Evolutionary conservation across 2,797 vertebrate genomes (phyloP).

Genomic region (Limosa lapponica): DNA sequence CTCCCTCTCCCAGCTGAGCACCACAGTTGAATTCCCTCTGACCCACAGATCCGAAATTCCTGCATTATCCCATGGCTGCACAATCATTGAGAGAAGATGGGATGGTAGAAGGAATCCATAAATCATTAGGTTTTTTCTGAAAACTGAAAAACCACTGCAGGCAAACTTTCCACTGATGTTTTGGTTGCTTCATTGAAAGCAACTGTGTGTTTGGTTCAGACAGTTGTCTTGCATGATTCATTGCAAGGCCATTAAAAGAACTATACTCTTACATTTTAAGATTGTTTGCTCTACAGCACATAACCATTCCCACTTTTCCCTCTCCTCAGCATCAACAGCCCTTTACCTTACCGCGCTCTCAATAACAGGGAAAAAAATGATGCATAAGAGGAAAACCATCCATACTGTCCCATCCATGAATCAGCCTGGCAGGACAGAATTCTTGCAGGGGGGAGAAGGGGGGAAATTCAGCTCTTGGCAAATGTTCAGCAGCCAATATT

Average conservation of each 20-base stretch:
- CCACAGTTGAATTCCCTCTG: neutral
- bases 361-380: neutral
- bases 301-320: neutral
- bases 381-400: neutral
- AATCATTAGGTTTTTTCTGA: neutral
- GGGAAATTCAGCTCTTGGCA: slow-evolving; percentile 14
- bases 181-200: slow-evolving; percentile 31
- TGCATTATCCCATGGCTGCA: neutral
- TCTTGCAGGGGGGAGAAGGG: neutral
- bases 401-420: neutral
- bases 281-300: neutral
- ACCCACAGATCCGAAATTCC: neutral
- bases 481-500: slow-evolving; percentile 49
- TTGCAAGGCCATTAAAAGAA: neutral
- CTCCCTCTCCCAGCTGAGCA: neutral
- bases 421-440: slow-evolving; percentile 13
- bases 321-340: neutral
- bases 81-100: neutral
- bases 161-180: slow-evolving; percentile 35
- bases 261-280: neutral
- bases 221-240: slow-evolving; percentile 38
- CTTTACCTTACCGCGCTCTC: neutral
- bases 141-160: slow-evolving; percentile 24
- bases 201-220: slow-evolving; percentile 29
- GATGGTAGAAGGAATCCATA: neutral